Evolutionary conservation across 1,140 invertebrate species (phyloP), one percentile per base, ranked within the genome.

Genomic region (Drosophila setifemur): DNA sequence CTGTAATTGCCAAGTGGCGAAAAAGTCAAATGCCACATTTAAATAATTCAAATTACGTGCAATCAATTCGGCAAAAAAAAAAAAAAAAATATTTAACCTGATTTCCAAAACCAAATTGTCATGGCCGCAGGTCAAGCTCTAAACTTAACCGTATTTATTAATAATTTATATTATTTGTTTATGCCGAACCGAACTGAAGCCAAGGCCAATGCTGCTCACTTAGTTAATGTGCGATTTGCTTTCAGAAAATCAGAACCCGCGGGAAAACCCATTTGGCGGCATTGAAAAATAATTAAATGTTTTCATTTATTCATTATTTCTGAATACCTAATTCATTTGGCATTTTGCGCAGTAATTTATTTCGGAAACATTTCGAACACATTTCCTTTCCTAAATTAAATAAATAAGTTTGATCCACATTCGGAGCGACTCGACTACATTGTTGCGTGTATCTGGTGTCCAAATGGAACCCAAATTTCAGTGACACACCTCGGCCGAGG

Each of bases 11-110:
- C 39, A 49, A 54, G 57, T 45, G 40, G 52, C 23, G 23, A 63
- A 18, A 29, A 42, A 40, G 49, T 82, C 49, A 79, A 82, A 71
- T 71, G 47, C 52, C 58, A 73, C 58, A 85, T 83, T 83, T 71
- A 74, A 71, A 61, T 74, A 61, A 85, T 85, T 85, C 58, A 42
- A 69, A 77, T 83, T 83, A 67, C 61, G 69, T 44, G 48, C 48
- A 85, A 66, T 85, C 67, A 60, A 78, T 66, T 73, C 52, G 14
- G 19, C 42, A 60, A 73, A 70, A 61, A n/a, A 60, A 73, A 70
- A 61, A n/a, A n/a, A n/a, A n/a, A n/a, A n/a, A n/a, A n/a, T 50
- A 53, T 47, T 33, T 53, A 67, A 14, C 37, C 63, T 18, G 39
- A 48, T 74, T 69, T 50, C 9, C 7, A 25, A 21, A 16, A n/a